phyloP scores from a whole-genome alignment of 2,888 invertebrate species.

The Ligdia adustata region DNA sequence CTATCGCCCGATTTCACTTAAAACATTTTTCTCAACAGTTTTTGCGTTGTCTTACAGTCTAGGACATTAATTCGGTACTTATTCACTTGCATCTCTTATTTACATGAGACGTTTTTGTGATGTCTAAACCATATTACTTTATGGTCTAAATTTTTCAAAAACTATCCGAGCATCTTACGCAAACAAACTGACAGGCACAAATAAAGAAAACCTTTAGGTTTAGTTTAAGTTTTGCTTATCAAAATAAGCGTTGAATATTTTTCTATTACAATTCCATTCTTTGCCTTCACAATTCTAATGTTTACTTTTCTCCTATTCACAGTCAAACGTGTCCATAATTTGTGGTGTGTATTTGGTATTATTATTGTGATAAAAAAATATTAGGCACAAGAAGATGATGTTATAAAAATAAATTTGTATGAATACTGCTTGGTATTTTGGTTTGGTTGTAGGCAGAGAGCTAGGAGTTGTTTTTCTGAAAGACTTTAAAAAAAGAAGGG shows the following conservation, averaged over 20 bases:
- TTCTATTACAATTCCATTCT: conserved; percentile 11
- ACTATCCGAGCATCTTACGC: too few relatives aligned
- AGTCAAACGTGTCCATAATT: conserved; percentile 17
- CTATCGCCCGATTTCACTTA: too few relatives aligned
- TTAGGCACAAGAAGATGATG: conserved; percentile 18
- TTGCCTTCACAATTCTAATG: conserved; percentile 6
- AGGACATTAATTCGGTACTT: background rate
- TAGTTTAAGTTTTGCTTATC: conserved; percentile 6
- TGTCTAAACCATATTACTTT: too few relatives aligned
- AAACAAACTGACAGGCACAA: too few relatives aligned
- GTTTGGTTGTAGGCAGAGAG: conserved; percentile 13
- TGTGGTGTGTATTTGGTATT: conserved; percentile 17
- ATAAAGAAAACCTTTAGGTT: too few relatives aligned
- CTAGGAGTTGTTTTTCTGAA: background rate
- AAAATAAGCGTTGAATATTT: conserved; percentile 17
- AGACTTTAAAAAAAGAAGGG: too few relatives aligned
- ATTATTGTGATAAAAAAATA: conserved; percentile 20
- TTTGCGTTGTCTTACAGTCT: background rate
- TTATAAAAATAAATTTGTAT: conserved; percentile 12
- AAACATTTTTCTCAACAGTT: too few relatives aligned
- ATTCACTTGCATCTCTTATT: too few relatives aligned
- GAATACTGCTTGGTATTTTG: too few relatives aligned
- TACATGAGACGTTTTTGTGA: too few relatives aligned
- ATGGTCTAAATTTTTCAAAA: too few relatives aligned
- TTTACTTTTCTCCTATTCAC: conserved; percentile 21